Percentiles rank a stretch among this genome's conserved stretches.
These are phyloP conservation scores for Asteroscopus sphinx DNA, from an alignment of 2,888 invertebrate genomes.

Conservation along the genomic window DNA sequence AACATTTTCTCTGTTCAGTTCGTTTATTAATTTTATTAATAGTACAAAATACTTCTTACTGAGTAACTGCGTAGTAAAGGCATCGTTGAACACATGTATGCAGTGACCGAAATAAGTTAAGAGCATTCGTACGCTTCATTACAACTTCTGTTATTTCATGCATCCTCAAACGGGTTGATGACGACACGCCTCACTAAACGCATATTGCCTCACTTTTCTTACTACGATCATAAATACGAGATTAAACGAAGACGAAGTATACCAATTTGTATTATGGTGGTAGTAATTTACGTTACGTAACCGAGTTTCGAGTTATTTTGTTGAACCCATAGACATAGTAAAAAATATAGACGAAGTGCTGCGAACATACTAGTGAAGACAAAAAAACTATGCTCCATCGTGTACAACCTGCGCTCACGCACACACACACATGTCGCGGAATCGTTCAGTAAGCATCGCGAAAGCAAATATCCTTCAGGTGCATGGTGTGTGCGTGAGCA, in stretches of 20 bases:
- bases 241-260: slow-evolving; percentile 13
- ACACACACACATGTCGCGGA: too few species aligned
- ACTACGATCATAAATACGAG: slow-evolving; percentile 25
- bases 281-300: slow-evolving; percentile 2
- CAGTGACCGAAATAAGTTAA: slow-evolving; percentile 41
- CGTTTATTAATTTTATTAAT: background rate
- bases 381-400: too few species aligned
- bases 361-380: too few species aligned
- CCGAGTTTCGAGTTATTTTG: slow-evolving; percentile 17
- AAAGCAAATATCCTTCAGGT: too few species aligned
- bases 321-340: too few species aligned
- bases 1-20: too few species aligned
- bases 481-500: too few species aligned
- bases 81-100: slow-evolving; percentile 5
- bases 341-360: too few species aligned
- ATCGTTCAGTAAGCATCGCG: too few species aligned
- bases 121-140: slow-evolving; percentile 25
- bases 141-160: slow-evolving; percentile 34
- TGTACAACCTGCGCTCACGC: too few species aligned
- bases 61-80: background rate
- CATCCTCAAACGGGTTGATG: slow-evolving; percentile 43
- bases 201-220: slow-evolving; percentile 32
- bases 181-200: slow-evolving; percentile 30
- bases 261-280: too few species aligned
- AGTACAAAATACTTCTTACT: background rate